Percentiles rank a stretch among this genome's conserved stretches.
phyloP scores from a whole-genome alignment of 2,113 vertebrate genomes.

The Anarrhichthys ocellatus region DNA sequence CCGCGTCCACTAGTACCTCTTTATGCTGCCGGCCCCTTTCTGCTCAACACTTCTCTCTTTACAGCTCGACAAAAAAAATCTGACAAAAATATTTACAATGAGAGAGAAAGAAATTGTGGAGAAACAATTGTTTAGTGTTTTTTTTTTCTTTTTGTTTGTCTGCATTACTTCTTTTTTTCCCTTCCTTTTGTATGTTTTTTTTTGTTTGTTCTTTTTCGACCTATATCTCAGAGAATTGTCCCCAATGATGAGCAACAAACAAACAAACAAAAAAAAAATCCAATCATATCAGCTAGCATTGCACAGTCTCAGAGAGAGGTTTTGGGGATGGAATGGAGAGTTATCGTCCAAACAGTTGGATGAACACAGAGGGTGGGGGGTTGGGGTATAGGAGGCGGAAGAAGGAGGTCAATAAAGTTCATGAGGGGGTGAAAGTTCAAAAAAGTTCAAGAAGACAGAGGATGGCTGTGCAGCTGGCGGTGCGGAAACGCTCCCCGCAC shows the following conservation, averaged over 20 bases:
- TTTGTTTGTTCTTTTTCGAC: constrained; percentile 65
- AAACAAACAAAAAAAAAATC: constrained; percentile 80
- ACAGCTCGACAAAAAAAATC: constrained; percentile 83
- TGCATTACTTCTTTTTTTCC: constrained; percentile 71
- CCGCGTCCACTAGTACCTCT: constrained; percentile 78
- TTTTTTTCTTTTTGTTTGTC: constrained; percentile 74
- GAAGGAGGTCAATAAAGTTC: constrained; percentile 89
- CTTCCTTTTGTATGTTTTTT: constrained; percentile 61
- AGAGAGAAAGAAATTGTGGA: constrained; percentile 85
- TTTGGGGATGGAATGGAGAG: constrained; percentile 88
- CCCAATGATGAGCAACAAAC: constrained; percentile 85
- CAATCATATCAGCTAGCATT: constrained; percentile 88
- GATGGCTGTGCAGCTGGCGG: constrained; percentile 86
- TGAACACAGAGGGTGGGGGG: constrained; percentile 85
- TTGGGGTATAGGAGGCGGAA: constrained; percentile 62
- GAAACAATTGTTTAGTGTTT: constrained; percentile 82
- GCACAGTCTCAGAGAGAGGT: constrained; percentile 87
- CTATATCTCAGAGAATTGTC: constrained; percentile 82
- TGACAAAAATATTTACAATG: constrained; percentile 89
- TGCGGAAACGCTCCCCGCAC: constrained; percentile 81
- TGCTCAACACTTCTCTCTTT: constrained; percentile 84
- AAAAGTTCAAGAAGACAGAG: constrained; percentile 87
- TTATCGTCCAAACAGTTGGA: constrained; percentile 88
- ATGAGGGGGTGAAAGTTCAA: constrained; percentile 88
- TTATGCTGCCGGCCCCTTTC: constrained; percentile 87